These are phyloP conservation scores for Luffia ferchaultella DNA, from an alignment of 2,888 invertebrate genomes.

Conservation along the genomic window DNA sequence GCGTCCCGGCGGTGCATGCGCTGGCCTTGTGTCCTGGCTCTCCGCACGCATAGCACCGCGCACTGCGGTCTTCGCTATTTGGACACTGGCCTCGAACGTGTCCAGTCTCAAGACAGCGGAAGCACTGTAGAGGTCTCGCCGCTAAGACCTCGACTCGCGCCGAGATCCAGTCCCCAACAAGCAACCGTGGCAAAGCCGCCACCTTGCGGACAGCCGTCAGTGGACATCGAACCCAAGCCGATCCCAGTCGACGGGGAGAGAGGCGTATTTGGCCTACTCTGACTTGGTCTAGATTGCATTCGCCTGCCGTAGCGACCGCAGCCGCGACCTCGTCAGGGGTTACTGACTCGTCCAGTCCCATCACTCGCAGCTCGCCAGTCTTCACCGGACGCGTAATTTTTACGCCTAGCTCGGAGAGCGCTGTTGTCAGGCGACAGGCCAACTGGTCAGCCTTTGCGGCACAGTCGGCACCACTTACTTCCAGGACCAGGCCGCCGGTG, in stretches of 20 bases:
- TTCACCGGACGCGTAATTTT: slow-evolving; percentile 1
- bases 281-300: neutral
- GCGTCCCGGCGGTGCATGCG: too few relatives aligned
- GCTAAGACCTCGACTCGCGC: too few relatives aligned
- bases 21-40: too few relatives aligned
- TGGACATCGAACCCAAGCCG: slow-evolving; percentile 6
- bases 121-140: too few relatives aligned
- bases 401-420: neutral
- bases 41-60: too few relatives aligned
- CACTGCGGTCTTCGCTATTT: too few relatives aligned
- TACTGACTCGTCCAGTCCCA: slow-evolving; percentile 4
- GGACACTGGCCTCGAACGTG: too few relatives aligned
- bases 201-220: neutral
- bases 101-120: too few relatives aligned
- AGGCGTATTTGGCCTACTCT: too few relatives aligned
- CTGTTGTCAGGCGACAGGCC: slow-evolving; percentile 7
- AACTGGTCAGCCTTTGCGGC: slow-evolving; percentile 11
- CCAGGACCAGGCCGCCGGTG: slow-evolving; percentile 11
- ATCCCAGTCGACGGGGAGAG: too few relatives aligned
- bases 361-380: neutral
- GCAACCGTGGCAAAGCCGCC: neutral
- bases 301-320: neutral
- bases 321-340: neutral
- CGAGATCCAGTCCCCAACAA: too few relatives aligned
- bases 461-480: too few relatives aligned